Conservation (phyloP, 2,113 vertebrate genomes). For the Lontra canadensis region DNA sequence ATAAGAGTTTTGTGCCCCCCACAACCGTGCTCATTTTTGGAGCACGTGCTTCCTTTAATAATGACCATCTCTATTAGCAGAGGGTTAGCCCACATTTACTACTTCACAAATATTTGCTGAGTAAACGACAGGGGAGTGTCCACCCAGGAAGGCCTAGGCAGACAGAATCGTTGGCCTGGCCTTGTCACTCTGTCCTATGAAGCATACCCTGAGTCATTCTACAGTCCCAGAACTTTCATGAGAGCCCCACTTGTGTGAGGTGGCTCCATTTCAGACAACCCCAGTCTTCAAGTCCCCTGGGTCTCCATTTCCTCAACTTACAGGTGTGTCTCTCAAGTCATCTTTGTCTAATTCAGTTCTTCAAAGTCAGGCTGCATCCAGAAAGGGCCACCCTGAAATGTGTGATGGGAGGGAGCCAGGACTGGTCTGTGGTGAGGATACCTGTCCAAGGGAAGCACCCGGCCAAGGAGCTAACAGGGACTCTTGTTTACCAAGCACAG, state of each 20-base stretch:
- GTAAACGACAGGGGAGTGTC: neutral
- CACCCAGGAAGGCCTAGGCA: neutral
- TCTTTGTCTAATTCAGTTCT: neutral
- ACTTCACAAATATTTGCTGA: conserved; percentile 15
- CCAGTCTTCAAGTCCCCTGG: neutral
- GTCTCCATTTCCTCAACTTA: neutral
- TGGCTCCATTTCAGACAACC: neutral
- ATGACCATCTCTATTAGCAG: neutral
- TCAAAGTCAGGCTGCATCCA: neutral
- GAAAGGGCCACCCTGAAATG: neutral
- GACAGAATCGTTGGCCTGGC: neutral
- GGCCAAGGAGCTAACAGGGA: neutral
- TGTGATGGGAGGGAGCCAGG: neutral
- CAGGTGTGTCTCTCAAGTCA: neutral
- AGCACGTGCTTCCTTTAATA: neutral
- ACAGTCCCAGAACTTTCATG: neutral
- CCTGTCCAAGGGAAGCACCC: neutral
- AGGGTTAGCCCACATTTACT: neutral
- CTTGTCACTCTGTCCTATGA: neutral
- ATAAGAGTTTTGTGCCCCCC: neutral
- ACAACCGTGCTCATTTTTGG: neutral
- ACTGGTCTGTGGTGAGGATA: neutral
- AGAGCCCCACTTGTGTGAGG: neutral
- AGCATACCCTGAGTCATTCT: neutral
- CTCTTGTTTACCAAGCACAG: neutral